Percentiles rank a stretch among this genome's conserved stretches.
phyloP scores from a whole-genome alignment of 2,888 invertebrate genomes.

The Epsilonema sp. region DNA sequence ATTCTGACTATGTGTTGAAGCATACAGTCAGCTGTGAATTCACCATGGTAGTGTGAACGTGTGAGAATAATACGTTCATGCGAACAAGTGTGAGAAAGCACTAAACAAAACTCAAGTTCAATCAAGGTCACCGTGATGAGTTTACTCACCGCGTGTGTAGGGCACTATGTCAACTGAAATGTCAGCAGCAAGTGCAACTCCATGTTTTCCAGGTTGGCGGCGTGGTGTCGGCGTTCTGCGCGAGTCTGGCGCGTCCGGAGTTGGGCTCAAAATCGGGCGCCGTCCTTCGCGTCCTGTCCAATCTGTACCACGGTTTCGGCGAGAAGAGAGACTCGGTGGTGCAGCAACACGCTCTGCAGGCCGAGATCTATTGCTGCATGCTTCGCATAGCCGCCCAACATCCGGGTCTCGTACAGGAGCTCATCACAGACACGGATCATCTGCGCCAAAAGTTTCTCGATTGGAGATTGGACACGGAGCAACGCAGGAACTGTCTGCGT shows the following conservation, averaged over 20 bases:
- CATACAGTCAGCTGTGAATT: too few relatives aligned
- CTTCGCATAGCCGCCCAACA: constrained; percentile 1
- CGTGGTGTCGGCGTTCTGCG: constrained; percentile 1
- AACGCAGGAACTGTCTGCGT: constrained; percentile 63
- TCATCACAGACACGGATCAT: constrained; percentile 10
- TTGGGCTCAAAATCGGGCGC: constrained; percentile 20
- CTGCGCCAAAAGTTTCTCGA: constrained; percentile 30
- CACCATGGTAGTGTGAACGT: too few relatives aligned
- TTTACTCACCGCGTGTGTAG: too few relatives aligned
- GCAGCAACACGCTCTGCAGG: neutral
- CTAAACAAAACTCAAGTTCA: too few relatives aligned
- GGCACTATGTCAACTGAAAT: too few relatives aligned
- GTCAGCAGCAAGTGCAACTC: constrained; percentile 50
- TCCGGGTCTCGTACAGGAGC: neutral
- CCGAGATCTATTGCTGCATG: neutral
- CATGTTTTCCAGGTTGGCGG: neutral
- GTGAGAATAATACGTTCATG: too few relatives aligned
- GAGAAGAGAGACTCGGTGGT: too few relatives aligned
- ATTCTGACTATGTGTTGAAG: too few relatives aligned
- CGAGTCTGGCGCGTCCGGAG: neutral
- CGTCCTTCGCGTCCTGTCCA: constrained; percentile 48
- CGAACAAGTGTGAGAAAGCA: too few relatives aligned
- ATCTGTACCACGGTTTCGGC: constrained; percentile 73
- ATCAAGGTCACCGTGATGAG: too few relatives aligned
- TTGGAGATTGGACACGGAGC: constrained; percentile 29